Base-by-base conservation (phyloP, 2,888 invertebrate genomes). In the Macroteleia sp. region DNA sequence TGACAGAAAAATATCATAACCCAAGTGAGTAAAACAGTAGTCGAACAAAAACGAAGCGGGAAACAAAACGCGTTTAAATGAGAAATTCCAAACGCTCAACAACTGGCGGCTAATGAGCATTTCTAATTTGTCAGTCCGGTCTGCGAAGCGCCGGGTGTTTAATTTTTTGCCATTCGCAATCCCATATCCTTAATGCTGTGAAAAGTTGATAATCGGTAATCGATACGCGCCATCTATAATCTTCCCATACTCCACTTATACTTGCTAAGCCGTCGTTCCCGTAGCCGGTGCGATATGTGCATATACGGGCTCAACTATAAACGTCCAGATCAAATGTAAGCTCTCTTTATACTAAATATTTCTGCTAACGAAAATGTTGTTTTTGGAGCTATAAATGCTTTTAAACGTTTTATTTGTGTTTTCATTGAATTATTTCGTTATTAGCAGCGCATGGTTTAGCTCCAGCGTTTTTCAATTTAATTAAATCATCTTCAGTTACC, bases 131-230 rank as follows among this genome's bases (percentile, higher is more conserved):
- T 12, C 22, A 32, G 12, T 4, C 20, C 9, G 16, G 6, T 22
- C 19, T 39, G 5, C 14, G 22, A 22, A 22, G 14, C 14, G n/a
- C 30, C 34, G 52, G 39, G 17, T 41, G 57, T 30, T 36, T 32
- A 44, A 44, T 56, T 46, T 56, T 67, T 54, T 28, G n/a, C 36
- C 17, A 25, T 19, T 17, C 34, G n/a, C 39, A 48, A 57, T 57
- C 32, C 25, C 5, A 67, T 48, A 57, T 36, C 32, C 41, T 69
- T 50, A 48, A 57, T 25, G 41, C 8, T 20, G 25, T 25, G 57
- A 20, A 50, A 69, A 69, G 69, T 69, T 59, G 50, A 52, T 59
- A 59, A 69, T 69, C 69, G 69, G 42, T 59, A 69, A 59, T 69
- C 69, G 59, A 69, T 69, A 59, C 19, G 42, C 17, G 59, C 41